Base-by-base conservation (phyloP, 2,888 invertebrate species). In the Sphaeridia pumilis region DNA sequence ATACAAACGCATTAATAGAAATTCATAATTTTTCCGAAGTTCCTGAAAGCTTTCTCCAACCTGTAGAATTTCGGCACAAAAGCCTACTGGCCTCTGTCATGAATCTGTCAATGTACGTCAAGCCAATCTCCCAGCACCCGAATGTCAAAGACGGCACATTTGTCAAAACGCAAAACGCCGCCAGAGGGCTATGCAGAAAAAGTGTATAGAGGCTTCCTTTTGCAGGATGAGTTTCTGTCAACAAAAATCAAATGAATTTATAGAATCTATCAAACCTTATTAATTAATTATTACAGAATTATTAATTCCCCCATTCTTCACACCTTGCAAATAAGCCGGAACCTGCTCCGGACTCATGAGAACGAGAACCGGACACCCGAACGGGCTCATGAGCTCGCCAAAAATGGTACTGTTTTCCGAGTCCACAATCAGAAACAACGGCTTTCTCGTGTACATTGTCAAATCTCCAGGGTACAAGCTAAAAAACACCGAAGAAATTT, bases 331-430 rank as follows among this genome's bases (percentile, higher is more conserved):
- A 58, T 82, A 81, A 53, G 84, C 75, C 56, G 93, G 93, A 58
- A 85, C 78, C 70, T 92, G 88, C 72, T 88, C 82, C 4, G 94
- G 92, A 49, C 94, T 93, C 84, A 93, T 87, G 35, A 95, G 78
- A 59, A 90, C 82, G 58, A 94, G 84, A 61, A 94, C 74, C 4
- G 94, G 93, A 70, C 93, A 92, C 25, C 90, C 93, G 73, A 95
- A 95, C 69, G 87, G 82, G 60, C 82, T 78, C 46, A 92, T 90
- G 69, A 94, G 83, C 70, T 87, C 84, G 76, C 88, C 83, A 74
- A 89, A 90, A 62, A 87, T 85, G 71, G 83, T 84, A 68, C 90
- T 90, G 74, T 93, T 94, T 74, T 93, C 89, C 61, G 93, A 93
- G 72, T 95, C 95, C 63, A 95, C 83, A 60, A 95, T 85, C 56